A percentile compares a stretch with the other conserved stretches of the same genome.
Conservation (phyloP, 1,140 invertebrate genomes). For the Drosophila triauraria region DNA sequence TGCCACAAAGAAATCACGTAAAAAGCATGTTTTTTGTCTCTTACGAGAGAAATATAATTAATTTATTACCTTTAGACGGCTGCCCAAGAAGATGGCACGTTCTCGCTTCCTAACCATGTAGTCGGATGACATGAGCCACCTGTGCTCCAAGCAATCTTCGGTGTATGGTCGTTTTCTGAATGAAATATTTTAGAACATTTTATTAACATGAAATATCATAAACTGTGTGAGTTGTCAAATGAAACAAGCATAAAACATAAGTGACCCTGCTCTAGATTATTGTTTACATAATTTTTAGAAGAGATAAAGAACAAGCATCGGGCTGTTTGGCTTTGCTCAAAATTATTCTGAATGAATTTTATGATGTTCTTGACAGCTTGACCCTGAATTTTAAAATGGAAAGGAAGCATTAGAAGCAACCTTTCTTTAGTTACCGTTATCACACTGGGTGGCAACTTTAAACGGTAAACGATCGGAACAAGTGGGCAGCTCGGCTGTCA, state of each 20-base stretch:
- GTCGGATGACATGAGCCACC: slow-evolving; percentile 96
- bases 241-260: neutral
- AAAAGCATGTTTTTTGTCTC: slow-evolving; percentile 4
- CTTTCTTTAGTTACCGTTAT: no score
- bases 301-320: no score
- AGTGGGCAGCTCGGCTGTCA: no score
- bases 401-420: no score
- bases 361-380: no score
- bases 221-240: neutral
- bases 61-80: slow-evolving; percentile 89
- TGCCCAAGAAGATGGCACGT: slow-evolving; percentile 93
- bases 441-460: no score
- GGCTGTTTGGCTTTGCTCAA: no score
- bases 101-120: slow-evolving; percentile 97
- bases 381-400: no score
- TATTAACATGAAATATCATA: neutral
- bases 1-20: slow-evolving; percentile 12
- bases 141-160: slow-evolving; percentile 97
- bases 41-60: neutral
- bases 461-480: no score
- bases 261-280: neutral
- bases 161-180: slow-evolving; percentile 95
- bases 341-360: no score
- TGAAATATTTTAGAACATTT: slow-evolving; percentile 1
- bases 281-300: neutral